Evolutionary conservation across 2,888 invertebrate genomes (phyloP).

Genomic region (Dusona sp.): DNA sequence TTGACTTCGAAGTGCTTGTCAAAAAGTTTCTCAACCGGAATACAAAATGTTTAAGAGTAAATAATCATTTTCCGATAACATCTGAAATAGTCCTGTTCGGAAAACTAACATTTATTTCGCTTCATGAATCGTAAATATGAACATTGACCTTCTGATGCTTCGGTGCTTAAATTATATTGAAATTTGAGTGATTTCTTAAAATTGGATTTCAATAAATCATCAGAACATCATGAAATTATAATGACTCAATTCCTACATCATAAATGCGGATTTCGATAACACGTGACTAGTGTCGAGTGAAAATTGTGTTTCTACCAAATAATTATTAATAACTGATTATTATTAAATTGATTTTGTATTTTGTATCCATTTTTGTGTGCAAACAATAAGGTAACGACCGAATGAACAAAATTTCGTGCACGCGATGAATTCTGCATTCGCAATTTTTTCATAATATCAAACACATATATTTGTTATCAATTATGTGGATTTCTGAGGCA

Average conservation of each 20-base stretch:
- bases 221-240: background rate
- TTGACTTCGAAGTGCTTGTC: background rate
- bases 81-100: background rate
- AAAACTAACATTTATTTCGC: background rate
- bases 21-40: background rate
- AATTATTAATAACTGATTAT: too few relatives aligned
- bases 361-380: background rate
- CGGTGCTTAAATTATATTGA: background rate
- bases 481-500: background rate
- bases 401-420: background rate
- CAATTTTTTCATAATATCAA: too few relatives aligned
- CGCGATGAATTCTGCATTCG: background rate
- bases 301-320: too few relatives aligned
- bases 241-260: too few relatives aligned
- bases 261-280: too few relatives aligned
- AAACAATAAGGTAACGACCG: background rate
- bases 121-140: background rate
- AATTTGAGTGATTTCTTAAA: background rate
- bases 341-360: too few relatives aligned
- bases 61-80: background rate
- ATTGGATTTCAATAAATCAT: background rate
- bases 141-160: constrained; percentile 1
- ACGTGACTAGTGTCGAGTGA: too few relatives aligned
- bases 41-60: background rate
- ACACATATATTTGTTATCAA: too few relatives aligned